Evolutionary conservation across 2,888 invertebrate genomes (phyloP), one percentile per base, ranked within the genome.

Genomic region (Shargacucullia verbasci): DNA sequence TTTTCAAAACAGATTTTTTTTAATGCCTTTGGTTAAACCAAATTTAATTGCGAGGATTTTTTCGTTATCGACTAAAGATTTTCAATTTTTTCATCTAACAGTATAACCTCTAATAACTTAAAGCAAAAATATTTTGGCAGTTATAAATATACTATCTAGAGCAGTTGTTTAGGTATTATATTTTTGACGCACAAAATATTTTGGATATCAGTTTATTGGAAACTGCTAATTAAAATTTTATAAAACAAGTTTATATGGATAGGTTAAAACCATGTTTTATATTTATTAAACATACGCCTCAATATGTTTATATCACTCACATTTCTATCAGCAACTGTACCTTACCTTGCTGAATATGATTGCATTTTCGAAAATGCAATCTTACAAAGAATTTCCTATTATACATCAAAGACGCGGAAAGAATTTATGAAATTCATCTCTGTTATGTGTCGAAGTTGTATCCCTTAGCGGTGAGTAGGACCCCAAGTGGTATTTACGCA

Each of bases 351-450:
- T 52, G 48, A 69, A 71, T 70, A 70, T 82, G 71, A 85, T 84
- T 86, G 85, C 81, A 85, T 84, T 86, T 79, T 66, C 56, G 57
- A 74, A 73, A 83, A 53, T 85, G 82, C 84, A 86, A 87, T 87
- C 75, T 85, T 79, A 80, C 59, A 63, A 77, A 77, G 84, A 84
- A 87, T 86, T 82, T 70, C 20, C 59, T 49, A 57, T 60, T 60
- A 66, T 39, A 57, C 13, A 56, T 52, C 54, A 68, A 59, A 63
- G 41, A 59, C 12, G 13, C 15, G 55, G 12, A 37, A 41, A 39
- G 59, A 47, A 58, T 64, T 62, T 52, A 35, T 29, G 43, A 45
- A 63, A 78, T 61, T 48, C 56, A 59, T 70, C 59, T 57, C 38
- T 56, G 43, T n/a, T 7, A 27, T 59, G 46, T 60, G 58, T 67